A percentile compares a stretch with the other conserved stretches of the same genome.
These are phyloP conservation scores for Euzophera pinguis DNA, from an alignment of 2,888 invertebrate species.

Conservation along the genomic window DNA sequence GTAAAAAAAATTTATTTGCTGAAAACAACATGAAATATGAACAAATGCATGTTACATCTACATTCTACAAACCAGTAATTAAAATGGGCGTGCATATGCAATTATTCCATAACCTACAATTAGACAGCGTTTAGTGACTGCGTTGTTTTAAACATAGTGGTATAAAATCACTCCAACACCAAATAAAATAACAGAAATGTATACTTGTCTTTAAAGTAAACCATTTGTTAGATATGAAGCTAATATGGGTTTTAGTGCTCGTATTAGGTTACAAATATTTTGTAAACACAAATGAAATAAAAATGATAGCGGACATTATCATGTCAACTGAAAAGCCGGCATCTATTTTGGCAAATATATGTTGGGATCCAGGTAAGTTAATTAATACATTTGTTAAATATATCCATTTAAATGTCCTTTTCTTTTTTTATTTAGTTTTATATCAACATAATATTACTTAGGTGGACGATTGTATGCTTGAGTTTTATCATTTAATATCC, in stretches of 20 bases:
- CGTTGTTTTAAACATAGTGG: not conserved
- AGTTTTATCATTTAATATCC: too few species aligned
- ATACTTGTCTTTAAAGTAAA: not conserved
- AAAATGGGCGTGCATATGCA: not conserved
- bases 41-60: conserved; percentile 17
- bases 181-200: not conserved
- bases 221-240: not conserved
- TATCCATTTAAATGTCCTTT: too few species aligned
- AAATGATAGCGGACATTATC: conserved; percentile 42
- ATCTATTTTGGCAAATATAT: conserved; percentile 38
- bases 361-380: conserved; percentile 47
- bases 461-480: too few species aligned
- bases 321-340: conserved; percentile 42
- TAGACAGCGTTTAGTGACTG: conserved; percentile 8
- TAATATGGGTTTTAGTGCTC: not conserved
- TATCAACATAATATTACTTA: too few species aligned
- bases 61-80: conserved; percentile 4
- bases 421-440: too few species aligned
- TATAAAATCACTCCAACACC: not conserved
- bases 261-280: not conserved
- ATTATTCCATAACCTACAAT: conserved; percentile 4
- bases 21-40: too few species aligned
- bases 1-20: too few species aligned
- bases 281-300: conserved; percentile 29
- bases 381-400: too few species aligned